Base-by-base conservation (phyloP, 2,888 invertebrate species). In the Lycophotia porphyrea region DNA sequence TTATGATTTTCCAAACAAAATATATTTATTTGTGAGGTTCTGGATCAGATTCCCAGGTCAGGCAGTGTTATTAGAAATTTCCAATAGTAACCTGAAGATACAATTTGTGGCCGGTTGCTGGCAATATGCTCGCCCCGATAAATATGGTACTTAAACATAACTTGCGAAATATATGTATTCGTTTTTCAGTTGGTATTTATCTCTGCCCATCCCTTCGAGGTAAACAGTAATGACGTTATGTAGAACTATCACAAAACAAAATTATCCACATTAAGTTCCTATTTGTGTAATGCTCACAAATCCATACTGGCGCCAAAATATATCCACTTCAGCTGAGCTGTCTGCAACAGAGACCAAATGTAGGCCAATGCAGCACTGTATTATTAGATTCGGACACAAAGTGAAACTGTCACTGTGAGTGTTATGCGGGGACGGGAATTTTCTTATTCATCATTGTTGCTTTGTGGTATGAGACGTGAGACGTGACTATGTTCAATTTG, bases 371-470 rank as follows among this genome's bases (percentile, higher is more conserved):
- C 84, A 81, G 64, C 24, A 34, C 47, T 44, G 44, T 80, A 84
- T 77, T 84, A 86, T 84, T 84, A 84, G 81, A 84, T 80, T 80
- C 74, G 70, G 52, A 27, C 67, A 76, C 74, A 67, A 84, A 76
- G 74, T 49, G 72, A 74, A 80, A 76, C 71, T 52, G 70, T 76
- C 68, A 58, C 74, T 71, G 31, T n/a, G 39, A 76, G 55, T 63
- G 63, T 66, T 66, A 73, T 72, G 65, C 36, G 68, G 72, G 47
- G 47, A 74, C 36, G 15, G 44, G 42, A 58, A 71, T 74, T 73
- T 82, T 71, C 58, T 42, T 76, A 27, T 73, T 66, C 34, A 36
- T 55, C 15, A 24, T 63, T 63, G 44, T 63, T 31, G 31, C 52
- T 52, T 47, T 67, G 11, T 47, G 21, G 31, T 55, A 36, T 65